Evolutionary conservation across 2,113 vertebrate genomes (phyloP).

Genomic region (Acinonyx jubatus): DNA sequence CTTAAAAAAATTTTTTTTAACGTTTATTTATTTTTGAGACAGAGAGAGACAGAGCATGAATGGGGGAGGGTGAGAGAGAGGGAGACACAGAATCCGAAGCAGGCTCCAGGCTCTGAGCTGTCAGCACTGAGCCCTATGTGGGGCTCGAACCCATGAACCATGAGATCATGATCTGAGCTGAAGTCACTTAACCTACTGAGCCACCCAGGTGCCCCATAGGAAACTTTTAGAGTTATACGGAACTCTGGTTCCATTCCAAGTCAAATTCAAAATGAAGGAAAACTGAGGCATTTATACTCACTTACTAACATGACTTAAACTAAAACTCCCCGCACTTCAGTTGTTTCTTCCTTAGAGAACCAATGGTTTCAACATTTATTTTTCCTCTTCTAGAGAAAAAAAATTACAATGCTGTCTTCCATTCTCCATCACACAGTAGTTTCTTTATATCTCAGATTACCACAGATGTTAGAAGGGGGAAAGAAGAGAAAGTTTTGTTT

Average conservation of each 20-base stretch:
- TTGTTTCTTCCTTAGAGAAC: neutral
- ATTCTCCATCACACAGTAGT: neutral
- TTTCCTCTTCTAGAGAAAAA: neutral
- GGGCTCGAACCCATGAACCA: no score
- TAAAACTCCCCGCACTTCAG: neutral
- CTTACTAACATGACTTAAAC: neutral
- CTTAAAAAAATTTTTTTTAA: neutral
- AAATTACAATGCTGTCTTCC: neutral
- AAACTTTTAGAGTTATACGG: neutral
- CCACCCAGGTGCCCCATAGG: neutral
- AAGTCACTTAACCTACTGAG: no score
- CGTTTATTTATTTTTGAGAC: no score
- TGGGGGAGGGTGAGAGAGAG: no score
- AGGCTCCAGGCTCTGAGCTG: no score
- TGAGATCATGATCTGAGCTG: no score
- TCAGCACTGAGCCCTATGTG: no score
- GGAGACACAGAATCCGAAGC: no score
- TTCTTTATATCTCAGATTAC: neutral
- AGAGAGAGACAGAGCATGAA: no score
- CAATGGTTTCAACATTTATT: conserved; percentile 4
- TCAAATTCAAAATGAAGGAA: neutral
- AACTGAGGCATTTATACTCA: neutral
- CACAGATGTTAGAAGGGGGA: neutral
- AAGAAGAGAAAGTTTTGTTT: neutral
- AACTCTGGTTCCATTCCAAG: neutral